A percentile compares a stretch with the other conserved stretches of the same genome.
Conservation (phyloP, 1,140 invertebrate species). For the Drosophila ananassae region DNA sequence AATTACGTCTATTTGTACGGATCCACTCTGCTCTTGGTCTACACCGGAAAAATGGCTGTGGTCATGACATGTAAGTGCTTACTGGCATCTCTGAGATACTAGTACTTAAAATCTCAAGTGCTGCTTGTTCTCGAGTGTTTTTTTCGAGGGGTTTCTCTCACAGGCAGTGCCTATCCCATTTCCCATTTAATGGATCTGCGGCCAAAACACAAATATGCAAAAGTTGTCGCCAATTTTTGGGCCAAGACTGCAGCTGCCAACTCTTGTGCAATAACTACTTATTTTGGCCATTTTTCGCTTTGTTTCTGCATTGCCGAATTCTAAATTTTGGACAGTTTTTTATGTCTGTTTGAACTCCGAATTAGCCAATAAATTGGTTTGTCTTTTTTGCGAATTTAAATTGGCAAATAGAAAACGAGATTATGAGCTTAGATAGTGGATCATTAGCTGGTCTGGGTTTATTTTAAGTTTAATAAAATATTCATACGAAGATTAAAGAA, state of each 20-base stretch:
- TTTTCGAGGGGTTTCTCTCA: constrained; percentile 9
- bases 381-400: constrained; percentile 25
- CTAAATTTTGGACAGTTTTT: constrained; percentile 31
- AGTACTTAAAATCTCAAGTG: constrained; percentile 2
- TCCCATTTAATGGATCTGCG: constrained; percentile 11
- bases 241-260: constrained; percentile 22
- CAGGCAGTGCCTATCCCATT: constrained; percentile 1
- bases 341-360: constrained; percentile 1
- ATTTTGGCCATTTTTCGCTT: constrained; percentile 33
- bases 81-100: constrained; percentile 10
- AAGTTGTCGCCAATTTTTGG: constrained; percentile 43
- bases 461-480: neutral
- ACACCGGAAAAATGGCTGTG: constrained; percentile 98
- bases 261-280: constrained; percentile 38
- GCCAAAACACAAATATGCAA: constrained; percentile 21
- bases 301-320: constrained; percentile 29
- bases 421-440: constrained; percentile 29
- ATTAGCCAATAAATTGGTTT: constrained; percentile 35
- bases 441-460: constrained; percentile 20
- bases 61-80: constrained; percentile 94
- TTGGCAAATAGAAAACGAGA: constrained; percentile 43
- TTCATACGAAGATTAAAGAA: neutral
- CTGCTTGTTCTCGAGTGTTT: constrained; percentile 24
- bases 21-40: constrained; percentile 94
- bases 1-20: constrained; percentile 97